Evolutionary conservation across 2,888 invertebrate genomes (phyloP).

Genomic region (Scaptomyza tumidula): DNA sequence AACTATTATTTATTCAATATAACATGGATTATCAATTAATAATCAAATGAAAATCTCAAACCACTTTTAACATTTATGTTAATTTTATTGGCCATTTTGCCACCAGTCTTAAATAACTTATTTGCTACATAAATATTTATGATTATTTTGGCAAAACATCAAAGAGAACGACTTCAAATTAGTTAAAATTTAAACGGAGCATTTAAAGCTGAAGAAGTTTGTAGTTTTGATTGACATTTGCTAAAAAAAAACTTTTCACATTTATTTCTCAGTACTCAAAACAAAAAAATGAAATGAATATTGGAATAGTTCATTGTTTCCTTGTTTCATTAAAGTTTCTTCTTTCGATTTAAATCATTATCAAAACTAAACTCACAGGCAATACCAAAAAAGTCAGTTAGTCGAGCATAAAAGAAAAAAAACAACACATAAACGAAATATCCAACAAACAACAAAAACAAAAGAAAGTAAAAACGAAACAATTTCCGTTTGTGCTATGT

Average conservation of each 20-base stretch:
- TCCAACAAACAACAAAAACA: constrained; percentile 3
- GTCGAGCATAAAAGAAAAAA: neutral
- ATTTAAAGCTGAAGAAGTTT: neutral
- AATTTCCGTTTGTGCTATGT: constrained; percentile 3
- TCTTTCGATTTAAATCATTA: constrained; percentile 26
- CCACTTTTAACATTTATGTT: neutral
- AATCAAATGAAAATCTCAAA: too few relatives aligned
- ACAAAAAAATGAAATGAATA: neutral
- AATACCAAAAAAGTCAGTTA: constrained; percentile 5
- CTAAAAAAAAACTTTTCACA: neutral
- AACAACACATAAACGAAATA: too few relatives aligned
- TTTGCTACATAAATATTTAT: neutral
- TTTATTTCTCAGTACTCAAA: neutral
- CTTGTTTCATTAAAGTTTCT: neutral
- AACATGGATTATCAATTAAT: too few relatives aligned
- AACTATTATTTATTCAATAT: too few relatives aligned
- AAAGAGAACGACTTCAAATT: neutral
- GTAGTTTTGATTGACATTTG: neutral
- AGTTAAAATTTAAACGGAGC: neutral
- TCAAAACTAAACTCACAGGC: constrained; percentile 19
- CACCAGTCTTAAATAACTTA: neutral
- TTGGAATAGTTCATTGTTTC: too few relatives aligned
- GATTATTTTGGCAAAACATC: neutral
- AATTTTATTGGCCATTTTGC: neutral
- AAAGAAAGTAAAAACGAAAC: constrained; percentile 11